Percentiles rank a stretch among this genome's conserved stretches.
Evolutionary conservation across 2,113 vertebrate species (phyloP).

Genomic region (Macrotis lagotis): DNA sequence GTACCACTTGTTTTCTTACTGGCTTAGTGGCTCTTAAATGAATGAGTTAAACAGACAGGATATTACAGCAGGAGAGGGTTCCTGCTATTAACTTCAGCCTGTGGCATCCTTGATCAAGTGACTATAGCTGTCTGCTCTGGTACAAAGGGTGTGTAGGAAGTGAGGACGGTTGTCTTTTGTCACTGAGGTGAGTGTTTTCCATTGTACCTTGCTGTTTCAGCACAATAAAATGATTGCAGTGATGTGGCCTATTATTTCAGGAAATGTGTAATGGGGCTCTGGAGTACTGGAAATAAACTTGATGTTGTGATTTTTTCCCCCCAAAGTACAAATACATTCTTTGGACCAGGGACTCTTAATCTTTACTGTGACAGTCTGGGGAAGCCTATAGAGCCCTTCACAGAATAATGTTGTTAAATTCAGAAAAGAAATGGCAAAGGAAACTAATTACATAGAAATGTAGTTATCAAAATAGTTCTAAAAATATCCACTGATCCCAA

Average conservation of each 20-base stretch:
- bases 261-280: conserved; percentile 75
- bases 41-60: conserved; percentile 53
- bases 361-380: not conserved
- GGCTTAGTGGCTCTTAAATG: not conserved
- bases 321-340: conserved; percentile 40
- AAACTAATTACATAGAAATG: not conserved
- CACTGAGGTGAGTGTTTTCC: conserved; percentile 22
- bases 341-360: not conserved
- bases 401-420: not conserved
- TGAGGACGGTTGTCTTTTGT: conserved; percentile 41
- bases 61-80: conserved; percentile 7
- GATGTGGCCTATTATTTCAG: conserved; percentile 68
- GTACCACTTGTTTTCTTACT: not conserved
- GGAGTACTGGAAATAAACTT: conserved; percentile 71
- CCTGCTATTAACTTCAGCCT: conserved; percentile 46
- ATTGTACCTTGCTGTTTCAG: conserved; percentile 26
- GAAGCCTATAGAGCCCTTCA: not conserved
- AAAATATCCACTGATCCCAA: not conserved
- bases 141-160: conserved; percentile 1
- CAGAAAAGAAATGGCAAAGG: not conserved
- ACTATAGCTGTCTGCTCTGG: not conserved
- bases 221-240: conserved; percentile 52
- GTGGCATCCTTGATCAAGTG: conserved; percentile 21
- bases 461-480: not conserved
- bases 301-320: conserved; percentile 22